These are phyloP conservation scores for Lutraria lutraria DNA, from an alignment of 2,888 invertebrate genomes.

Conservation along the genomic window DNA sequence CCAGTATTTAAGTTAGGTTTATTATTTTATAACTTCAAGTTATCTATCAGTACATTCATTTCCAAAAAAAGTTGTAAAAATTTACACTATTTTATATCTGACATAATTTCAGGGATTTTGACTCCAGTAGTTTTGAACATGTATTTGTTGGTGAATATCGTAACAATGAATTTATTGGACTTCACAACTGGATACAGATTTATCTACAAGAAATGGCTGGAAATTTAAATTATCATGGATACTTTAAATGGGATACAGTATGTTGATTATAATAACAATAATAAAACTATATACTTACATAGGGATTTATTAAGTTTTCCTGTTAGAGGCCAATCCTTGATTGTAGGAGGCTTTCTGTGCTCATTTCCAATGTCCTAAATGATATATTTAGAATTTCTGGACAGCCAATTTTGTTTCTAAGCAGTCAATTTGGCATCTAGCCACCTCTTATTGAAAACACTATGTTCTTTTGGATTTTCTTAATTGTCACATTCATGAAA, in stretches of 20 bases:
- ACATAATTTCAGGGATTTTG: conserved; percentile 76
- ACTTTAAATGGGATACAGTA: conserved; percentile 85
- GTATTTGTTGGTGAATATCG: conserved; percentile 87
- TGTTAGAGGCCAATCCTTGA: too few species aligned
- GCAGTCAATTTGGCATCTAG: too few species aligned
- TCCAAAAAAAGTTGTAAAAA: not conserved
- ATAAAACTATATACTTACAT: not conserved
- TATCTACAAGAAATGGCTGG: conserved; percentile 86
- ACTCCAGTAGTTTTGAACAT: conserved; percentile 87
- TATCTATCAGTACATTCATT: too few species aligned
- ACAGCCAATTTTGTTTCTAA: too few species aligned
- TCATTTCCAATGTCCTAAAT: too few species aligned
- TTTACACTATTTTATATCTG: not conserved
- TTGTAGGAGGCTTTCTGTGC: too few species aligned
- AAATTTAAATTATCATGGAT: conserved; percentile 86
- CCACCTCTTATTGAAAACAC: too few species aligned
- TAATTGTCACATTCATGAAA: too few species aligned
- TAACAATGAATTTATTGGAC: conserved; percentile 84
- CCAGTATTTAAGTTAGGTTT: too few species aligned
- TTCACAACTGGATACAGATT: conserved; percentile 87
- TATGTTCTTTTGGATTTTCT: too few species aligned
- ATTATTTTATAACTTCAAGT: too few species aligned
- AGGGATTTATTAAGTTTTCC: not conserved
- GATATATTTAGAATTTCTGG: too few species aligned
- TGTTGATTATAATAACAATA: conserved; percentile 48